Evolutionary conservation across 2,797 vertebrate genomes (phyloP), one percentile per base, ranked within the genome.

Genomic region (Enteromius radiatus): DNA sequence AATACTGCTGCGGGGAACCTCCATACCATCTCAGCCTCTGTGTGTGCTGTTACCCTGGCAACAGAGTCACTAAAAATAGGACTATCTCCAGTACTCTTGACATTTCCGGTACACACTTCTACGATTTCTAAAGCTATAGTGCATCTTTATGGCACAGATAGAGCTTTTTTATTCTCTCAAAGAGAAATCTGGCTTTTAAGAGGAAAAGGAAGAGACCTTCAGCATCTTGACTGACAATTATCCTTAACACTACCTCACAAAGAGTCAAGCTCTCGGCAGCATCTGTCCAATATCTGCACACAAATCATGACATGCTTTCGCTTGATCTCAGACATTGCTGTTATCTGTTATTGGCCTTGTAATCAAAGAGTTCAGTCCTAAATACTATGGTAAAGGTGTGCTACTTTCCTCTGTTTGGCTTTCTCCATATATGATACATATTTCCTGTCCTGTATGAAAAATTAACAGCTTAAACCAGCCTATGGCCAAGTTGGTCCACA

Each of bases 61-160:
- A 95, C 95, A 95, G 91, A 90, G 91, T 90, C 92, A 93, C 95
- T 95, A 95, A 94, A 95, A 95, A 95, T 95, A 95, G 94, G 91
- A 87, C 91, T 91, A 91, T 95, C 93, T 94, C 93, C 91, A 92
- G 93, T 93, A 93, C 93, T 93, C 91, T 91, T 94, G 93, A 95
- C 93, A 95, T 95, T 94, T 95, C 92, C 91, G 90, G 91, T 90
- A 89, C 91, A 93, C 90, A 88, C 92, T 93, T 92, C 90, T 78
- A 92, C 89, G 89, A 91, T 94, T 94, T 94, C 90, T 90, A 92
- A 90, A 90, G 91, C 92, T 78, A 87, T 83, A 81, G 90, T 85
- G 79, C 91, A 86, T 89, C 90, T 93, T 93, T 91, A 91, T 90
- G 47, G 54, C 31, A 84, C 45, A 85, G 84, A 84, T 91, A 87